A percentile compares a stretch with the other conserved stretches of the same genome.
These are phyloP conservation scores for Neolamprologus multifasciatus DNA, from an alignment of 2,797 vertebrate species.

Conservation along the genomic window DNA sequence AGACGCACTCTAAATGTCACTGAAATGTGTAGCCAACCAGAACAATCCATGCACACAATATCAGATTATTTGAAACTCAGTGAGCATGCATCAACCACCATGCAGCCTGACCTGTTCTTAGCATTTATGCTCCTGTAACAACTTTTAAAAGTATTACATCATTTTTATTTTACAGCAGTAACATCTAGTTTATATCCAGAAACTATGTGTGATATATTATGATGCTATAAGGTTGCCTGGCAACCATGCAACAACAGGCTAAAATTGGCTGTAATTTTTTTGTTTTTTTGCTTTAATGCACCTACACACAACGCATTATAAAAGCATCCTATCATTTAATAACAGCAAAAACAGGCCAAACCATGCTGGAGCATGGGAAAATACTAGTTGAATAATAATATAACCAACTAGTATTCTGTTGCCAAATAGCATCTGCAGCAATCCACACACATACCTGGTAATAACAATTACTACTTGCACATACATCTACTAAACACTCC, in stretches of 20 bases:
- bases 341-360: background rate
- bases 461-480: background rate
- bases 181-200: background rate
- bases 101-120: background rate
- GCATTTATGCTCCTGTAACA: background rate
- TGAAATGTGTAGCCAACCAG: background rate
- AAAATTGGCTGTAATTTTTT: background rate
- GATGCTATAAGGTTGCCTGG: background rate
- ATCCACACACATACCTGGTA: background rate
- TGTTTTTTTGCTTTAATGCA: background rate
- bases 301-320: background rate
- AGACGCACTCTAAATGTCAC: background rate
- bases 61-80: background rate
- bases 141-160: background rate
- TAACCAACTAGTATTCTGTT: background rate
- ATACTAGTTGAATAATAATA: background rate
- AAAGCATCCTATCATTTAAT: background rate
- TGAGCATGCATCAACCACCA: background rate
- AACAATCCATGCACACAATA: background rate
- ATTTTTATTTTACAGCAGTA: background rate
- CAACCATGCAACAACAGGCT: background rate
- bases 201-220: background rate
- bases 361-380: background rate
- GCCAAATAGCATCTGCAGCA: background rate
- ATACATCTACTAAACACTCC: background rate